These are phyloP conservation scores for Drosophila macrospina DNA, from an alignment of 2,888 invertebrate genomes.

Conservation along the genomic window DNA sequence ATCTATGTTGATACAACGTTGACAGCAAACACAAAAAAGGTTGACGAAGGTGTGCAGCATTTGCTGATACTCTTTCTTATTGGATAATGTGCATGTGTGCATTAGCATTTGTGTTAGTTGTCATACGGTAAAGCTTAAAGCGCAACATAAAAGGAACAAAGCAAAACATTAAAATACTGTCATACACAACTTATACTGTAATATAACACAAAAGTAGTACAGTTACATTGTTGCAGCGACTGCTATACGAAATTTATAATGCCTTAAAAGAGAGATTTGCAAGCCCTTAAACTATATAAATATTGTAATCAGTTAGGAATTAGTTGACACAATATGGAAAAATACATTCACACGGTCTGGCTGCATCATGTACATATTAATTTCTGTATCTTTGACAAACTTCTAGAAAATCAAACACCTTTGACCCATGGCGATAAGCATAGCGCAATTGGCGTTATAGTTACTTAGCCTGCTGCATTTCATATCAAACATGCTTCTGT, in stretches of 20 bases:
- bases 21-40: conserved; percentile 14
- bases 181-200: neutral
- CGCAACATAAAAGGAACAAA: neutral
- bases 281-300: conserved; percentile 11
- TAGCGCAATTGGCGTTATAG: neutral
- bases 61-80: conserved; percentile 21
- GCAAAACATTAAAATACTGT: no score
- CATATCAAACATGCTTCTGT: conserved; percentile 11
- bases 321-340: conserved; percentile 3
- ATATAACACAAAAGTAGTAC: conserved; percentile 7
- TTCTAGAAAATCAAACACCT: conserved; percentile 16
- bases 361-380: neutral
- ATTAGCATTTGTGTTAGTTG: neutral
- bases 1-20: conserved; percentile 22
- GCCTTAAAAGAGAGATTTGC: neutral
- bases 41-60: neutral
- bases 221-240: conserved; percentile 4
- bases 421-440: conserved; percentile 30
- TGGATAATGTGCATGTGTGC: neutral
- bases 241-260: conserved; percentile 9
- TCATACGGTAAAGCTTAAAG: neutral
- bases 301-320: conserved; percentile 15
- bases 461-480: conserved; percentile 19
- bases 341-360: neutral
- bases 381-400: conserved; percentile 16